A percentile compares a stretch with the other conserved stretches of the same genome.
phyloP scores from a whole-genome alignment of 2,113 vertebrate species.

The Aptenodytes forsteri region DNA sequence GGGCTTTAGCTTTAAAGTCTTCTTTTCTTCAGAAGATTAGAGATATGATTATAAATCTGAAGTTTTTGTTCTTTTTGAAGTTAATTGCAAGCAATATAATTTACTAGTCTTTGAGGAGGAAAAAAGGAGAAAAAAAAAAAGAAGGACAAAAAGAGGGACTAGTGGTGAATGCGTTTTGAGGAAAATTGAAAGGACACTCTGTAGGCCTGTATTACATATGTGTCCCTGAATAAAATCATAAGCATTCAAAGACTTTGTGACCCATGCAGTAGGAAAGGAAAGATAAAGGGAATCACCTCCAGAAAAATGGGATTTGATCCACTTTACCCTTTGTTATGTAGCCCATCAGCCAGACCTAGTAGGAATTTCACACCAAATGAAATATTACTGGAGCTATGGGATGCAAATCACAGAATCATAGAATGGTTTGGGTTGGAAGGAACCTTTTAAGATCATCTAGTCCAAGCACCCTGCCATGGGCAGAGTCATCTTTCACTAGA shows the following conservation, averaged over 20 bases:
- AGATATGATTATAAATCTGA: neutral
- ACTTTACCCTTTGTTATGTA: neutral
- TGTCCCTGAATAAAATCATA: neutral
- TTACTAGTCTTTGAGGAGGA: neutral
- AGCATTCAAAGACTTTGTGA: neutral
- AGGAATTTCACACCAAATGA: neutral
- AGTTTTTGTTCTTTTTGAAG: neutral
- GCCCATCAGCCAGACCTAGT: neutral
- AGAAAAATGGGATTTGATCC: neutral
- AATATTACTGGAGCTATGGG: neutral
- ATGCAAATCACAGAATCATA: neutral
- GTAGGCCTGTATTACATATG: neutral
- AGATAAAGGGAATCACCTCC: neutral
- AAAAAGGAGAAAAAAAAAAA: neutral
- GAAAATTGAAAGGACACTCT: neutral
- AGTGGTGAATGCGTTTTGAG: neutral
- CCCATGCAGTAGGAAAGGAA: neutral
- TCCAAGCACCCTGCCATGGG: neutral
- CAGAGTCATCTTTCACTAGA: neutral
- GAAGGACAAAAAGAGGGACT: neutral
- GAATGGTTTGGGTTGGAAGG: neutral
- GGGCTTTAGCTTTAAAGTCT: neutral
- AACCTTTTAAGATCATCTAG: neutral
- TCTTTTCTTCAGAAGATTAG: neutral
- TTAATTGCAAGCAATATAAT: neutral